Evolutionary conservation across 2,113 vertebrate species (phyloP).

Genomic region (Numida meleagris): DNA sequence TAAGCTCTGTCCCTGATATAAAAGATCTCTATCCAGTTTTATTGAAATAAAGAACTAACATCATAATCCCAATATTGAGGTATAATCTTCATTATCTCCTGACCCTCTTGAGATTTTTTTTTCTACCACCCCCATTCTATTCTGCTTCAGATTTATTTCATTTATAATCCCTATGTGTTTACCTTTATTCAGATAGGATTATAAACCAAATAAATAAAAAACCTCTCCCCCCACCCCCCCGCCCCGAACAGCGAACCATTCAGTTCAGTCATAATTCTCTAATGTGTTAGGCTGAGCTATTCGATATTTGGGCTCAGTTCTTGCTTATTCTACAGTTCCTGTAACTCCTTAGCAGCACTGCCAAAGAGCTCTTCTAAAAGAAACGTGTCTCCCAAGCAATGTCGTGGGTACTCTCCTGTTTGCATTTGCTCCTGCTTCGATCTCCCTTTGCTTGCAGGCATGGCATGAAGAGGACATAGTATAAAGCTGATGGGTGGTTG

Average conservation of each 20-base stretch:
- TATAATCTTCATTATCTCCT: constrained; percentile 88
- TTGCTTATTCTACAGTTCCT: background rate
- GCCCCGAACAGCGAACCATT: constrained; percentile 23
- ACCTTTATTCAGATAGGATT: constrained; percentile 85
- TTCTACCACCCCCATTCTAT: constrained; percentile 66
- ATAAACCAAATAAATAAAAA: constrained; percentile 67
- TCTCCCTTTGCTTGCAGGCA: background rate
- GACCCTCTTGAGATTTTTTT: constrained; percentile 79
- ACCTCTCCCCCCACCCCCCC: background rate
- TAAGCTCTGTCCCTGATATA: constrained; percentile 85
- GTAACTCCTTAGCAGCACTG: rapidly evolving
- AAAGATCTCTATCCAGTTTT: constrained; percentile 88
- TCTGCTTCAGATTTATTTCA: constrained; percentile 81
- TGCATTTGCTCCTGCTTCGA: rapidly evolving
- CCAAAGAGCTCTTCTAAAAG: rapidly evolving
- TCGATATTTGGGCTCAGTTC: background rate
- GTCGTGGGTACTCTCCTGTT: background rate
- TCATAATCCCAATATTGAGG: constrained; percentile 87
- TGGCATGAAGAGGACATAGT: rapidly evolving
- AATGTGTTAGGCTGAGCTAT: constrained; percentile 27
- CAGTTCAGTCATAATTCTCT: constrained; percentile 47
- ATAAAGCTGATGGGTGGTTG: background rate
- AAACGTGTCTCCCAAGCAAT: rapidly evolving
- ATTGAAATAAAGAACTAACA: constrained; percentile 88
- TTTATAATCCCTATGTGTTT: constrained; percentile 84